phyloP scores from a whole-genome alignment of 2,797 vertebrate species.

The Crypturellus tataupa region DNA sequence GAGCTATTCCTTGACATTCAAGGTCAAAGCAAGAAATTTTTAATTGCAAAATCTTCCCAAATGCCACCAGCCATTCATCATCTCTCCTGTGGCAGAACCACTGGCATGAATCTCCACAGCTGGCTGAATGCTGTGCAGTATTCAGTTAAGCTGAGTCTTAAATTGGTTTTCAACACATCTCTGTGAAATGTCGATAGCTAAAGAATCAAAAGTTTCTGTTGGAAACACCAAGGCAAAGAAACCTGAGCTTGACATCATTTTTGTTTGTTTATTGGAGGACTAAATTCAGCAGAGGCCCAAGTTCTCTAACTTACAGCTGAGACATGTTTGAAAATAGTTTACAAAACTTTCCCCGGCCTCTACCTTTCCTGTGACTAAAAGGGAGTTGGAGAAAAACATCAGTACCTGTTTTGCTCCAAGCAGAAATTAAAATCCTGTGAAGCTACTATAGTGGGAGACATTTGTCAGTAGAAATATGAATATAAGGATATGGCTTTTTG shows the following conservation, averaged over 20 bases:
- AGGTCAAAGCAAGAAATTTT: constrained; percentile 14
- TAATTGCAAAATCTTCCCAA: constrained; percentile 19
- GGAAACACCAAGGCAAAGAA: not conserved
- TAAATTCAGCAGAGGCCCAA: not conserved
- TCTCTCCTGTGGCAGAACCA: constrained; percentile 39
- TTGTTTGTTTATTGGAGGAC: constrained; percentile 10
- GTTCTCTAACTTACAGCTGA: constrained; percentile 2
- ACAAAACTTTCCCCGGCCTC: not conserved
- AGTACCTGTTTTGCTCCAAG: not conserved
- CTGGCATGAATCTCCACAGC: constrained; percentile 14
- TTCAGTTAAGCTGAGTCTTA: constrained; percentile 18
- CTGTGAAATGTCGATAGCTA: constrained; percentile 9
- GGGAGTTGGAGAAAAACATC: not conserved
- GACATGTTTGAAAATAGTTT: not conserved
- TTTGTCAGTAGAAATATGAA: not conserved
- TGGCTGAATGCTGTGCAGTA: not conserved
- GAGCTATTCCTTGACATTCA: not conserved
- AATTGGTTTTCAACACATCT: not conserved
- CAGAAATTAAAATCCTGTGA: not conserved
- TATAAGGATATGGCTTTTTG: not conserved
- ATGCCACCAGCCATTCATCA: constrained; percentile 22
- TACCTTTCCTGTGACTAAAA: not conserved
- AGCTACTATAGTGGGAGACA: not conserved
- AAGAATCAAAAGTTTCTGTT: constrained; percentile 29
- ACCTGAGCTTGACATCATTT: not conserved